A percentile compares a stretch with the other conserved stretches of the same genome.
Evolutionary conservation across 2,113 vertebrate genomes (phyloP).

Genomic region (Thunnus maccoyii): DNA sequence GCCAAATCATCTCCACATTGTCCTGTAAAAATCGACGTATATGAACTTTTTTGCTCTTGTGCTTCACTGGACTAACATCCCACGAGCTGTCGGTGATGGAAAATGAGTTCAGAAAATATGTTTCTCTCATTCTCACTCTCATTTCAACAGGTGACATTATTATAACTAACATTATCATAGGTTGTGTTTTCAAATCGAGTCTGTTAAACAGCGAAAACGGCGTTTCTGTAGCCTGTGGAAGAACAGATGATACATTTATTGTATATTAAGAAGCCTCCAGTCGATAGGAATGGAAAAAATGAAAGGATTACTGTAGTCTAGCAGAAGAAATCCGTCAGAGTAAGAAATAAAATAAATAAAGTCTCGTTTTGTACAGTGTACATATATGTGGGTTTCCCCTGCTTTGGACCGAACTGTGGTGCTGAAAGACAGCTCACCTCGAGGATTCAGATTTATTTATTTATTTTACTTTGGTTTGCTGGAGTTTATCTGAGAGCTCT

Average conservation of each 20-base stretch:
- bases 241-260: not conserved
- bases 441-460: too few relatives aligned
- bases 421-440: constrained; percentile 72
- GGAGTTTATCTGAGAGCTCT: not conserved
- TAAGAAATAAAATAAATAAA: too few relatives aligned
- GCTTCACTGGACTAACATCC: not conserved
- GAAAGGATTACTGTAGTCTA: too few relatives aligned
- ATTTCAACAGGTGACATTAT: not conserved
- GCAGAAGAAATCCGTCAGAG: too few relatives aligned
- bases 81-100: not conserved
- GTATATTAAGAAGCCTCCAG: not conserved
- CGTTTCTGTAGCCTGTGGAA: not conserved
- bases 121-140: not conserved
- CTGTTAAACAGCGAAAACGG: too few relatives aligned
- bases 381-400: too few relatives aligned
- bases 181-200: not conserved
- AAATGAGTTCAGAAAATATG: not conserved
- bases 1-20: too few relatives aligned
- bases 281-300: not conserved
- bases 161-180: not conserved
- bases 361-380: too few relatives aligned
- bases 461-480: not conserved
- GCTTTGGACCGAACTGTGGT: constrained; percentile 35
- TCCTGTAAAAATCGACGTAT: too few relatives aligned
- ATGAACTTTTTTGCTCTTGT: too few relatives aligned